phyloP scores from a whole-genome alignment of 2,888 invertebrate species.

The Melipona beecheii region DNA sequence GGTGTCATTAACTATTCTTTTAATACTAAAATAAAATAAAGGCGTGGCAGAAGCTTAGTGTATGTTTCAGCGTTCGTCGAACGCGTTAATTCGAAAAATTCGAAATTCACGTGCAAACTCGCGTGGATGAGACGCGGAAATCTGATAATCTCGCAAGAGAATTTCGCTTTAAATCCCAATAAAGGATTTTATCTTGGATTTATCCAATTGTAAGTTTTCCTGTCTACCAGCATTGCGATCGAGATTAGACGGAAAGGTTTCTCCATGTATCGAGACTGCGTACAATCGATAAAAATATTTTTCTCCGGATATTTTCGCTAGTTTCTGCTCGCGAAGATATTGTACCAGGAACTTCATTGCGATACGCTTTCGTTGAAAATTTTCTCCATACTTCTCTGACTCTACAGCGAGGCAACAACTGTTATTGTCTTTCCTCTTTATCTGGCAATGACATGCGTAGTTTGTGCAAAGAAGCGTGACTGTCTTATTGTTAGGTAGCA shows the following conservation, averaged over 20 bases:
- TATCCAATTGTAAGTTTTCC: conserved; percentile 56
- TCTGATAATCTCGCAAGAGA: conserved; percentile 42
- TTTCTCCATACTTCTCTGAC: neutral
- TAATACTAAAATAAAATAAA: neutral
- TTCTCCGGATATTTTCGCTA: conserved; percentile 1
- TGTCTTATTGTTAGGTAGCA: neutral
- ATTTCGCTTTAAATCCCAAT: conserved; percentile 51
- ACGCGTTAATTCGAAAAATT: neutral
- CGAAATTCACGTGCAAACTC: conserved; percentile 41
- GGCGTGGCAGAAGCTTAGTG: neutral
- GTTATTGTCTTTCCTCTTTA: conserved; percentile 6
- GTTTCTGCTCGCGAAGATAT: conserved; percentile 23
- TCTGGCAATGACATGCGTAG: neutral
- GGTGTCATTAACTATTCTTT: neutral
- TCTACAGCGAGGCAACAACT: neutral
- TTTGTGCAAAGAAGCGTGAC: neutral
- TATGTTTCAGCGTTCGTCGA: neutral
- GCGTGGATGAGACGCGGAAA: conserved; percentile 39
- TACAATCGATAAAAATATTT: conserved; percentile 24
- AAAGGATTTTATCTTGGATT: conserved; percentile 50
- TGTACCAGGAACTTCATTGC: conserved; percentile 9
- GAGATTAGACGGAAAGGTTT: conserved; percentile 45
- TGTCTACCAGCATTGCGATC: neutral
- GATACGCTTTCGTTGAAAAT: conserved; percentile 25
- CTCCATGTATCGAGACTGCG: conserved; percentile 2